Conservation (phyloP, 2,888 invertebrate species). For the Hirtodrosophila confusa region DNA sequence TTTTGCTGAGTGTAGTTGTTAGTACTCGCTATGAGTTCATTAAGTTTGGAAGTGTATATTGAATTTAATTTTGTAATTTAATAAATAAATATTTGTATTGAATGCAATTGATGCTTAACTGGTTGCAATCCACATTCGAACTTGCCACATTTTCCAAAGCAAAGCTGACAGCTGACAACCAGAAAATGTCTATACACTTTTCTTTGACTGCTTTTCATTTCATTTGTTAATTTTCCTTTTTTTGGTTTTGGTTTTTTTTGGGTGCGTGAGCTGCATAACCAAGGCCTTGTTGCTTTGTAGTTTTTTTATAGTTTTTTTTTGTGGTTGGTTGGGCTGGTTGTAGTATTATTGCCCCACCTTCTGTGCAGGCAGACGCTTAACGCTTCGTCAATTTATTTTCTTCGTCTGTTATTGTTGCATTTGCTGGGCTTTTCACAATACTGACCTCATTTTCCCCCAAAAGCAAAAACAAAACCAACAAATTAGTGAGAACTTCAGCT, state of each 20-base stretch:
- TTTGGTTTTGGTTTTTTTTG: constrained; percentile 25
- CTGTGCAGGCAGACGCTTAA: constrained; percentile 63
- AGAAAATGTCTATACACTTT: constrained; percentile 64
- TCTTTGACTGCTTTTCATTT: constrained; percentile 52
- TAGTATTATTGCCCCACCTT: constrained; percentile 49
- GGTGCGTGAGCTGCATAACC: constrained; percentile 70
- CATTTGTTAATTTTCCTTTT: constrained; percentile 16
- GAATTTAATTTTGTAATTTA: no score
- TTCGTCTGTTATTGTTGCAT: constrained; percentile 38
- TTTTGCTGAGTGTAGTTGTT: no score
- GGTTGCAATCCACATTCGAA: constrained; percentile 28
- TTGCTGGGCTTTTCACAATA: constrained; percentile 50
- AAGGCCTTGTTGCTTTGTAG: constrained; percentile 44
- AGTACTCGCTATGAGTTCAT: no score
- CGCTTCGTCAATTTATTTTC: constrained; percentile 72
- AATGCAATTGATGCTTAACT: not conserved
- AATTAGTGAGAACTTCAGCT: constrained; percentile 64
- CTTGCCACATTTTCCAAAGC: constrained; percentile 44
- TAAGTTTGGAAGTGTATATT: no score
- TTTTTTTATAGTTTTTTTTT: constrained; percentile 32
- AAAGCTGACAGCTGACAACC: constrained; percentile 56
- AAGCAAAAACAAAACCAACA: constrained; percentile 23
- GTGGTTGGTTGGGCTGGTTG: constrained; percentile 56
- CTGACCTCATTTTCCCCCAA: constrained; percentile 56
- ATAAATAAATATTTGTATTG: no score